Evolutionary conservation across 2,797 vertebrate species (phyloP), one percentile per base, ranked within the genome.

Genomic region (Dipus sagitta): DNA sequence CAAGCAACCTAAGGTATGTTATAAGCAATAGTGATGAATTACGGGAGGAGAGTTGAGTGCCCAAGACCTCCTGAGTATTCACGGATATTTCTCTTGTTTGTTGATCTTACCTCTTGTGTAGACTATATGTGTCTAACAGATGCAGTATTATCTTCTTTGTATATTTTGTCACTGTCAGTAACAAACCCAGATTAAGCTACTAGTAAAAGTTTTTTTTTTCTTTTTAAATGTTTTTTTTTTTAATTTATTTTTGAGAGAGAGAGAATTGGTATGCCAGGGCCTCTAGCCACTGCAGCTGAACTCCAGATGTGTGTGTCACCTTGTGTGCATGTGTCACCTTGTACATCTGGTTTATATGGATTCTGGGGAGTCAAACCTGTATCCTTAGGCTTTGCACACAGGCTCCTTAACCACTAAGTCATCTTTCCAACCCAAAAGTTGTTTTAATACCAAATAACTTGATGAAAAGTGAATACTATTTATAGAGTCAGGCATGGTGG

Each of bases 61-160:
- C n/a, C 6, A n/a, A 34, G 2, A 30, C 38, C 6, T 86, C 8
- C 0, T 2, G 5, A 6, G 1, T 17, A 15, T 76, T 30, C 32
- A 32, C 3, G 7, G 6, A 26, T 15, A 12, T 42, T 67, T 74
- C 26, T 42, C 80, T 13, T 4, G 4, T 62, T 20, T 26, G 12
- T 32, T 12, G 34, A 3, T 68, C 78, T 67, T 65, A 8, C 47
- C 47, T 47, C 47, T 42, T 47, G 28, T 4, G 12, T 15, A 24
- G n/a, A 47, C 23, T 26, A 0, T 6, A 17, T 17, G 12, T 54
- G 12, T 72, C 52, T 79, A 30, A 54, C 15, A 64, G 6, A 52
- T 26, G 26, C 78, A 54, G 6, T 38, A 30, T 58, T 62, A 12
- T 79, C 91, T 72, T 54, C 72, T 94, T 11, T 7, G 24, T 14